Percentiles rank a stretch among this genome's conserved stretches.
These are phyloP conservation scores for Lagopus muta DNA, from an alignment of 2,113 vertebrate genomes.

Conservation along the genomic window DNA sequence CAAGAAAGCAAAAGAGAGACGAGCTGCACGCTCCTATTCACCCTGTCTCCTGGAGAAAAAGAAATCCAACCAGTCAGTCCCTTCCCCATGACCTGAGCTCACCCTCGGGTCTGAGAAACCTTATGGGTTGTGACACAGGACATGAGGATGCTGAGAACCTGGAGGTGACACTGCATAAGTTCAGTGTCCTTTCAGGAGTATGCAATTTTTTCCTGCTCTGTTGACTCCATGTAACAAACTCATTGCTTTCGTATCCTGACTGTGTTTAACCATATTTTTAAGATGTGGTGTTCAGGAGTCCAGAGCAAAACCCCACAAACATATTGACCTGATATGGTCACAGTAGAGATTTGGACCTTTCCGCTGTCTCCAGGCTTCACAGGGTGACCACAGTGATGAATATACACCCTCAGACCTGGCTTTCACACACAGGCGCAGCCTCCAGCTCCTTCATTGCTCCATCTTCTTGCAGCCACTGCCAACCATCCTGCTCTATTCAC, in stretches of 20 bases:
- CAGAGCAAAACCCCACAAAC: neutral
- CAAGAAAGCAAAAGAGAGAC: neutral
- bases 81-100: conserved; percentile 30
- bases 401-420: neutral
- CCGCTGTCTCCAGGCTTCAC: neutral
- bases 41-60: neutral
- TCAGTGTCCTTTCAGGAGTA: neutral
- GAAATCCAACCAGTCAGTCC: neutral
- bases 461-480: neutral
- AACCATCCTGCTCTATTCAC: neutral
- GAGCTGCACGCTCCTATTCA: fast-evolving
- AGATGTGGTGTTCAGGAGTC: neutral
- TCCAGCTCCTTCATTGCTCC: neutral
- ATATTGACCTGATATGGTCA: fast-evolving
- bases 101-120: neutral
- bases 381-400: neutral
- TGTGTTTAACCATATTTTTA: neutral
- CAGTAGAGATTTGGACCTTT: fast-evolving
- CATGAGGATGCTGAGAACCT: neutral
- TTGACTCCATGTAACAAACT: conserved; percentile 15
- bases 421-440: neutral
- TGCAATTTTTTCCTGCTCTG: neutral
- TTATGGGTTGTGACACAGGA: neutral
- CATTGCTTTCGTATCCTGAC: neutral
- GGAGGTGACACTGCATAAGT: neutral